These are phyloP conservation scores for Macrosiphum euphorbiae DNA, from an alignment of 2,888 invertebrate species.

Conservation along the genomic window DNA sequence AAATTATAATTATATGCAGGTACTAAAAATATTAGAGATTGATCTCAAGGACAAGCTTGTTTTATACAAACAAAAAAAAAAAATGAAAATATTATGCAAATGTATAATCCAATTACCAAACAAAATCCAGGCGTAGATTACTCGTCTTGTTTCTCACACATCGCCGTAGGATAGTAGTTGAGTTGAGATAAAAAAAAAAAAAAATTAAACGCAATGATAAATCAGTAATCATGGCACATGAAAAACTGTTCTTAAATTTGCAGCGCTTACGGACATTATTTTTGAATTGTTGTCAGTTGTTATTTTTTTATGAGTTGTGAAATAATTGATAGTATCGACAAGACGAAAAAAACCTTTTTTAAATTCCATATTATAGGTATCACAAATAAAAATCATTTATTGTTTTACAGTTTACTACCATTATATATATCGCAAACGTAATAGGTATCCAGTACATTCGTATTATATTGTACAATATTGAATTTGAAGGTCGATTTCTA, in stretches of 20 bases:
- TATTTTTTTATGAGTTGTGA: not conserved
- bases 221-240: not conserved
- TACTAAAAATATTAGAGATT: not conserved
- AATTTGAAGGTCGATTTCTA: not conserved
- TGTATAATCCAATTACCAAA: not conserved
- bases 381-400: not conserved
- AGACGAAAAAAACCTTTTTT: not conserved
- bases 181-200: not conserved
- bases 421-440: not conserved
- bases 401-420: not conserved
- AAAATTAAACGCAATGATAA: not conserved
- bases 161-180: not conserved
- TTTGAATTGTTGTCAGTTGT: not conserved
- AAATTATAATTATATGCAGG: slow-evolving; percentile 8
- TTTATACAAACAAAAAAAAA: not conserved
- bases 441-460: not conserved
- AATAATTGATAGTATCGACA: not conserved
- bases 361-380: not conserved
- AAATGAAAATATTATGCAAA: not conserved
- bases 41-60: not conserved
- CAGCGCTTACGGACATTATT: not conserved
- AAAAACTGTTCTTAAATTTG: not conserved
- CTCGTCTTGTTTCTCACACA: not conserved
- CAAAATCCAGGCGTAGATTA: not conserved
- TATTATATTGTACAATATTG: not conserved